Evolutionary conservation across 1,140 invertebrate genomes (phyloP), one percentile per base, ranked within the genome.

Genomic region (Pachyrhynchus sulphureomaculatus): DNA sequence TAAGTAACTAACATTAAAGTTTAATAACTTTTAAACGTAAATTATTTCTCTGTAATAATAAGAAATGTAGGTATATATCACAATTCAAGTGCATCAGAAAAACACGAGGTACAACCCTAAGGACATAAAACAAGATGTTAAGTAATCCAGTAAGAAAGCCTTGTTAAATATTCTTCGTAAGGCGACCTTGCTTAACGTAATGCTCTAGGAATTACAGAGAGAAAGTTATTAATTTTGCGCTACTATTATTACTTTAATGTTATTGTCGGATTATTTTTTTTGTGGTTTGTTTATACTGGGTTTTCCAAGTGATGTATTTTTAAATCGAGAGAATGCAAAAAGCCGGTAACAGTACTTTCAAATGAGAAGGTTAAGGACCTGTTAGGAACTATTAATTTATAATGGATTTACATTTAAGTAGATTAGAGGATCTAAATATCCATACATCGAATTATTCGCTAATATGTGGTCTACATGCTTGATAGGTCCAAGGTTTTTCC

Each of bases 141-240:
- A 44, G 20, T 57, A 42, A 57, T 26, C 54, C 36, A 57, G 41
- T 23, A 47, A 55, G 29, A 21, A 23, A 54, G 26, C 4, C 21
- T 58, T 48, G 24, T 33, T 48, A 58, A 48, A 41, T 37, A 15
- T 26, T 48, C 45, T 32, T 29, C 32, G 23, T 39, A 41, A 48
- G 29, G 18, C 44, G 55, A 52, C 57, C 57, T 60, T 60, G 42
- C 47, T 60, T 60, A 52, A 60, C 48, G 57, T 60, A 60, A 60
- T 49, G 10, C 45, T 51, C 36, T 60, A 23, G 36, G 57, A 52
- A 51, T 60, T 32, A 51, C 45, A 13, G 18, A 33, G 57, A 51
- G 57, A 60, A 60, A 60, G 57, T 60, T 60, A 49, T 60, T 42
- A 51, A 37, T 42, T 24, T 49, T 24, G 29, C 13, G n/a, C 17